A percentile compares a stretch with the other conserved stretches of the same genome.
Evolutionary conservation across 2,113 vertebrate species (phyloP).

Genomic region (Chrysochloris asiatica): DNA sequence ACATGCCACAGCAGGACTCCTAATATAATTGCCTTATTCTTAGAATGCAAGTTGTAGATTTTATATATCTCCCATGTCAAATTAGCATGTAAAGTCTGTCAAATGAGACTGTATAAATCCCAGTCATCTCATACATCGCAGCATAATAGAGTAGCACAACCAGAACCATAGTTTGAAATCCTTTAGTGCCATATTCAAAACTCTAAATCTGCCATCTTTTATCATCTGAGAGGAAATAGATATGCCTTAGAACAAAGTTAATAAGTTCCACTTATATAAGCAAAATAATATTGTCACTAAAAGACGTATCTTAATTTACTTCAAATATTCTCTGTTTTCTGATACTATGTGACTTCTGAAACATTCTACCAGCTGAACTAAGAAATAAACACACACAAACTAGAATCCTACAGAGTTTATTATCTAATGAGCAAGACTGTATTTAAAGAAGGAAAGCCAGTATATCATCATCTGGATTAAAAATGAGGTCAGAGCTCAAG

Average conservation of each 20-base stretch:
- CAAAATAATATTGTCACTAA: neutral
- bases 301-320: neutral
- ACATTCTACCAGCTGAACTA: neutral
- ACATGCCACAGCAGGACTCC: too few species aligned
- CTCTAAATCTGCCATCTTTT: neutral
- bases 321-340: neutral
- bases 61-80: constrained; percentile 43
- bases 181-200: constrained; percentile 30
- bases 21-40: constrained; percentile 59
- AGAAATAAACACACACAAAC: neutral
- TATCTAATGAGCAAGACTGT: neutral
- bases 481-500: neutral
- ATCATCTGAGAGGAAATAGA: constrained; percentile 22
- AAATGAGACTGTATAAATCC: constrained; percentile 63
- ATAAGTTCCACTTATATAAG: neutral
- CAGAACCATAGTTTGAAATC: constrained; percentile 4
- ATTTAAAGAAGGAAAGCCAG: neutral
- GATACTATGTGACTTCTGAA: neutral
- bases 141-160: neutral
- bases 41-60: constrained; percentile 50
- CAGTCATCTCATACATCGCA: constrained; percentile 48
- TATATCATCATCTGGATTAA: neutral
- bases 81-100: constrained; percentile 52
- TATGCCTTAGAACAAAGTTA: constrained; percentile 4
- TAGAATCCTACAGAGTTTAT: neutral